Conservation (phyloP, 2,888 invertebrate species). For the Drosophila kanekoi region DNA sequence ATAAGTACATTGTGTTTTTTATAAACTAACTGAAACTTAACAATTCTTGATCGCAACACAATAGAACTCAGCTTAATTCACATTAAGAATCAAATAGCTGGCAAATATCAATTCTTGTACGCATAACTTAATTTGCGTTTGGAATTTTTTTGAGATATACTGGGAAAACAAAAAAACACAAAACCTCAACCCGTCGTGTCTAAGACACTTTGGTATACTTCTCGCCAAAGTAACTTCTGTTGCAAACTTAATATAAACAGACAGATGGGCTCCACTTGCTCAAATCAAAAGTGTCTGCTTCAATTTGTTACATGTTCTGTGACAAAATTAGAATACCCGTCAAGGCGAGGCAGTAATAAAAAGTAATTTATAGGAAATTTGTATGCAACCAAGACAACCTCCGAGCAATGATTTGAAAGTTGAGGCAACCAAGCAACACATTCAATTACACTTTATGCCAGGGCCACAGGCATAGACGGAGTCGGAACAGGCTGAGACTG, state of each 20-base stretch:
- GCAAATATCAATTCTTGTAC: no score
- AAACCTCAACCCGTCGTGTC: no score
- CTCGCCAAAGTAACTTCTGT: no score
- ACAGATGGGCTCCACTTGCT: background rate
- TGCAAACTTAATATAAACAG: background rate
- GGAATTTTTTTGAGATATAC: no score
- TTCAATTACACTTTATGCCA: slow-evolving; percentile 47
- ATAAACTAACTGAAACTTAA: no score
- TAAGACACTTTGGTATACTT: no score
- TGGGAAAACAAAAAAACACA: no score
- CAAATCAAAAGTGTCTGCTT: slow-evolving; percentile 8
- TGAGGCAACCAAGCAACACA: slow-evolving; percentile 41
- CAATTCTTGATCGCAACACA: no score
- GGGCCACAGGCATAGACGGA: background rate
- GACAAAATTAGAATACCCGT: background rate
- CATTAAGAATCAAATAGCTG: no score
- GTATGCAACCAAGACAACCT: slow-evolving; percentile 29
- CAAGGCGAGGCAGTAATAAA: slow-evolving; percentile 7
- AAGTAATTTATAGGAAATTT: slow-evolving; percentile 8
- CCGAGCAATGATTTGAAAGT: slow-evolving; percentile 11
- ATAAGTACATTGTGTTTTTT: background rate
- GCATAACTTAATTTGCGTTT: no score
- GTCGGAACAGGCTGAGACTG: slow-evolving; percentile 1
- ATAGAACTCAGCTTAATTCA: no score
- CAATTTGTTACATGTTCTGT: background rate